These are phyloP conservation scores for Drosophila oshimai DNA, from an alignment of 1,140 invertebrate species.

Conservation along the genomic window DNA sequence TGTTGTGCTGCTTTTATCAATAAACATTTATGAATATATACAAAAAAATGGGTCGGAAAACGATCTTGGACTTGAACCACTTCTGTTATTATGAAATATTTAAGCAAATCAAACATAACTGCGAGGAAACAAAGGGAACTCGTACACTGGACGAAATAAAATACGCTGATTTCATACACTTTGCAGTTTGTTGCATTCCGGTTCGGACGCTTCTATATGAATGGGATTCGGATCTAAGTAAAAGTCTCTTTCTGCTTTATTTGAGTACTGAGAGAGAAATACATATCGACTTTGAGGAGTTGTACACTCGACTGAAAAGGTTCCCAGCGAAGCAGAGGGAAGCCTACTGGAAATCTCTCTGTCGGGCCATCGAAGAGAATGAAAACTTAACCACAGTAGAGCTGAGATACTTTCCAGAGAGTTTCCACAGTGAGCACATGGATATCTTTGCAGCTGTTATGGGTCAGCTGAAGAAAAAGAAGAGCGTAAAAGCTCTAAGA, in stretches of 20 bases:
- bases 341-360: neutral
- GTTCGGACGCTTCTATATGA: neutral
- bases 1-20: too few relatives aligned
- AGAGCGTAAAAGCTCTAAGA: neutral
- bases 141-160: neutral
- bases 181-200: neutral
- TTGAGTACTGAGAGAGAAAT: neutral
- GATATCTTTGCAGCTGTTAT: constrained; percentile 1
- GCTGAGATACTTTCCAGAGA: neutral
- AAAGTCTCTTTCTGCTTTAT: neutral
- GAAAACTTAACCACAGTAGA: neutral
- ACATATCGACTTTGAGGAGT: neutral
- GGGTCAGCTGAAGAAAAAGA: neutral
- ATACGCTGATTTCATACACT: neutral
- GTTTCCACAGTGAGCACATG: neutral
- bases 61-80: neutral
- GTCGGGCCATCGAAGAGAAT: neutral
- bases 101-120: neutral
- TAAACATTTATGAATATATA: too few relatives aligned
- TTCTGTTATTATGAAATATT: constrained; percentile 12
- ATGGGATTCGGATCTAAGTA: neutral
- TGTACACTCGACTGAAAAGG: neutral
- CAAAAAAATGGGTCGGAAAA: neutral
- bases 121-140: neutral
- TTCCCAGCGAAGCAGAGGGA: neutral